Evolutionary conservation across 2,113 vertebrate species (phyloP).

Genomic region (Salvator merianae): DNA sequence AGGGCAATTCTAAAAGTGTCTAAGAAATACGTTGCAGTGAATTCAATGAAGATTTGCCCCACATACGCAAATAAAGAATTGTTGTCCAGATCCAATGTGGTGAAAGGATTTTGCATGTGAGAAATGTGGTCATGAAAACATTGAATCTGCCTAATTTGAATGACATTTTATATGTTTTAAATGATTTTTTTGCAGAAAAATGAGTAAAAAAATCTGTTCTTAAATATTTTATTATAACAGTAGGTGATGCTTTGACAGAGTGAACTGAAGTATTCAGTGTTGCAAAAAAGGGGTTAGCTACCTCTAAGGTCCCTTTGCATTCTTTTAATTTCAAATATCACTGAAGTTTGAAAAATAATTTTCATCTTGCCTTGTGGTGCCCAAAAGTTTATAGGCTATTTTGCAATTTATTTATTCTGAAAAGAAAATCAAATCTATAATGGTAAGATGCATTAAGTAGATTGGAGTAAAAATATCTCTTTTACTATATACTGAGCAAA

Average conservation of each 20-base stretch:
- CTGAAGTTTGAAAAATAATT: too few species aligned
- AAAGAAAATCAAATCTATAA: not conserved
- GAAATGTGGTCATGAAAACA: not conserved
- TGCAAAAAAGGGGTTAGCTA: not conserved
- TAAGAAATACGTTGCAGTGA: not conserved
- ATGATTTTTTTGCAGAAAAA: not conserved
- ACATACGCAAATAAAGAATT: not conserved
- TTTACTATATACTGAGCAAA: not conserved
- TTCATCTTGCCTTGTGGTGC: not conserved
- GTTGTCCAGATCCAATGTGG: not conserved
- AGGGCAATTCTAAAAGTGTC: not conserved
- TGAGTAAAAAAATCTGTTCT: not conserved
- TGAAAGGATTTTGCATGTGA: too few species aligned
- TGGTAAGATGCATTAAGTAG: not conserved
- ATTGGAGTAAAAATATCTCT: not conserved
- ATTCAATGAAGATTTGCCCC: not conserved
- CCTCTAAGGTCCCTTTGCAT: too few species aligned
- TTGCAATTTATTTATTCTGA: not conserved
- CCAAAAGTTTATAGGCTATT: not conserved
- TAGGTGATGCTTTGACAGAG: not conserved
- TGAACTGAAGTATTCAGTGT: not conserved
- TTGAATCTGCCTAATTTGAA: not conserved
- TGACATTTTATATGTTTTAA: not conserved
- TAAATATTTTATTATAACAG: not conserved
- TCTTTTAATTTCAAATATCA: too few species aligned